phyloP scores from a whole-genome alignment of 2,888 invertebrate genomes.

The Dasysyrphus tricinctus region DNA sequence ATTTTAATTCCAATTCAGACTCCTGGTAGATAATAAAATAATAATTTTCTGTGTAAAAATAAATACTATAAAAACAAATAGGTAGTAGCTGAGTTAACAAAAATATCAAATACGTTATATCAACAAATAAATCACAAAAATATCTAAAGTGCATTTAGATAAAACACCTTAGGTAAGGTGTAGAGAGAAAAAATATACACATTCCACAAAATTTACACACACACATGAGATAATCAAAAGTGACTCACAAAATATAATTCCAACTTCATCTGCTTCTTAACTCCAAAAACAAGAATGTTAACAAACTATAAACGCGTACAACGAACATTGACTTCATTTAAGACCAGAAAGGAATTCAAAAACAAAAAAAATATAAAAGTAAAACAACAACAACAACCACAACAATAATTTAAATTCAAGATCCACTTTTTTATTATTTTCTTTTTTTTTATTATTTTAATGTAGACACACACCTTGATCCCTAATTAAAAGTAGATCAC shows the following conservation, averaged over 20 bases:
- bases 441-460: not conserved
- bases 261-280: slow-evolving; percentile 9
- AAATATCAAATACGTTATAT: not conserved
- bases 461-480: slow-evolving; percentile 55
- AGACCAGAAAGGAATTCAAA: slow-evolving; percentile 19
- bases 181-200: not conserved
- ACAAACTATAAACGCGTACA: slow-evolving; percentile 42
- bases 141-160: slow-evolving; percentile 22
- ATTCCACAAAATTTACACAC: slow-evolving; percentile 1
- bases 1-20: not conserved
- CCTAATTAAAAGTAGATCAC: slow-evolving; percentile 73
- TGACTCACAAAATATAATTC: slow-evolving; percentile 22
- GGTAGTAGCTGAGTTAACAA: not conserved
- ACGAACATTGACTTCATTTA: slow-evolving; percentile 47
- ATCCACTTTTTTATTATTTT: slow-evolving; percentile 53
- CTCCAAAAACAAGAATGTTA: slow-evolving; percentile 56
- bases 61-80: not conserved
- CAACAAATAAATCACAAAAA: slow-evolving; percentile 10
- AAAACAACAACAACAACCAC: not conserved
- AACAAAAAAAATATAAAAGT: not conserved
- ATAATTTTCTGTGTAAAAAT: not conserved
- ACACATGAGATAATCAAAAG: slow-evolving; percentile 4
- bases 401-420: slow-evolving; percentile 16
- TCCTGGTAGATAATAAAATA: not conserved
- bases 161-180: not conserved